Evolutionary conservation across 2,113 vertebrate species (phyloP).

Genomic region (Chaenocephalus aceratus): DNA sequence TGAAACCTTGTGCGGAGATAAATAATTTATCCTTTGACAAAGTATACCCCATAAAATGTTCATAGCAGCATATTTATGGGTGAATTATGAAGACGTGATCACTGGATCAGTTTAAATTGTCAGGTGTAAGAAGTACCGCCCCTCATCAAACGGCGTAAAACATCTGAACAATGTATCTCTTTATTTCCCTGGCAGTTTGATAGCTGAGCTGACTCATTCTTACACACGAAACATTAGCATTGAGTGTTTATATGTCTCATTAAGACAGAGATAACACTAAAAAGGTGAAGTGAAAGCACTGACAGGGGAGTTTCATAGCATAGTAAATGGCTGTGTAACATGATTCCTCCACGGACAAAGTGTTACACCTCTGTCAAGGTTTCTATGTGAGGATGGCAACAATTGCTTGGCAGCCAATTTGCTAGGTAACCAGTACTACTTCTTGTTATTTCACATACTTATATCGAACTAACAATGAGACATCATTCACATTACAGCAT

Average conservation of each 20-base stretch:
- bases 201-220: constrained; percentile 7
- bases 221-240: neutral
- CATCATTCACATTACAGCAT: neutral
- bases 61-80: constrained; percentile 71
- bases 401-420: constrained; percentile 44
- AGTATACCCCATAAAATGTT: constrained; percentile 79
- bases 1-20: constrained; percentile 65
- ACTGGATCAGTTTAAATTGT: constrained; percentile 55
- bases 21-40: constrained; percentile 77
- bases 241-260: neutral
- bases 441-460: neutral
- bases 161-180: constrained; percentile 21
- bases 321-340: neutral
- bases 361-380: constrained; percentile 29
- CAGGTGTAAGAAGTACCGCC: constrained; percentile 22
- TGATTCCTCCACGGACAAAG: constrained; percentile 30
- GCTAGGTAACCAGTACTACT: constrained; percentile 1
- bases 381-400: constrained; percentile 44
- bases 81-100: constrained; percentile 57
- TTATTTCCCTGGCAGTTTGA: constrained; percentile 26
- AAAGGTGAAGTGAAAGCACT: constrained; percentile 47
- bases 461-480: neutral
- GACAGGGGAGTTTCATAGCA: constrained; percentile 29
- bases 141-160: constrained; percentile 10
- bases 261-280: constrained; percentile 11